phyloP scores from a whole-genome alignment of 2,888 invertebrate species.

The Machimus rusticus region DNA sequence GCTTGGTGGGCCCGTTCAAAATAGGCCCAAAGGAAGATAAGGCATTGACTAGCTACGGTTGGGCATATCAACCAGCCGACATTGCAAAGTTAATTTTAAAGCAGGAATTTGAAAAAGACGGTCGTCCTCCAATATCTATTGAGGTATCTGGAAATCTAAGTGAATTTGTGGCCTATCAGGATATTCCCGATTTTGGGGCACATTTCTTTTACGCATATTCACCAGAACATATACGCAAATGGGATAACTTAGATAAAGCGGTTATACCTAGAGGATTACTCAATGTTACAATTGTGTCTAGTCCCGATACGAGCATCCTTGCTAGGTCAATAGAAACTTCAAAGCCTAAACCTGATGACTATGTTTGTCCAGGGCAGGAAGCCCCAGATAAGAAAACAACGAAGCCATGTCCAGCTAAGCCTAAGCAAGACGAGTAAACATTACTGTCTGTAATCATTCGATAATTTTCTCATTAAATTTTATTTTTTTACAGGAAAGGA shows the following conservation, averaged over 20 bases:
- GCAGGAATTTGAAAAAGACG: constrained; percentile 52
- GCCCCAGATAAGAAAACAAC: neutral
- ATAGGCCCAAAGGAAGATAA: constrained; percentile 57
- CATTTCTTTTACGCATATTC: constrained; percentile 65
- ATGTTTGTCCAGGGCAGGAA: neutral
- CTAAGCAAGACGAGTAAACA: neutral
- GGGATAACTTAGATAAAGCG: constrained; percentile 58
- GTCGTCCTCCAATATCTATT: constrained; percentile 55
- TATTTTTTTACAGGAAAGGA: neutral
- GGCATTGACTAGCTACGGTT: constrained; percentile 47
- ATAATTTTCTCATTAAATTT: neutral
- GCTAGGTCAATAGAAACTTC: neutral
- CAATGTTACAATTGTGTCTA: constrained; percentile 1
- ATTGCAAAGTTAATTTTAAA: constrained; percentile 58
- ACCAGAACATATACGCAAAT: constrained; percentile 60
- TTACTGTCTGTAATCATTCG: neutral
- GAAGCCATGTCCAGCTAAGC: neutral
- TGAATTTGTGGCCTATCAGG: constrained; percentile 64
- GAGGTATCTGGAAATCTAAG: constrained; percentile 61
- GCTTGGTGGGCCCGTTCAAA: constrained; percentile 60
- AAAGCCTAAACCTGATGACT: too few species aligned
- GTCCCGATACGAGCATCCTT: constrained; percentile 42
- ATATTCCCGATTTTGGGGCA: constrained; percentile 64
- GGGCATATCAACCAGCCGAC: constrained; percentile 53
- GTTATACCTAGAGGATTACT: constrained; percentile 56